phyloP scores from a whole-genome alignment of 1,140 invertebrate genomes.

The Lepidurus couesii region DNA sequence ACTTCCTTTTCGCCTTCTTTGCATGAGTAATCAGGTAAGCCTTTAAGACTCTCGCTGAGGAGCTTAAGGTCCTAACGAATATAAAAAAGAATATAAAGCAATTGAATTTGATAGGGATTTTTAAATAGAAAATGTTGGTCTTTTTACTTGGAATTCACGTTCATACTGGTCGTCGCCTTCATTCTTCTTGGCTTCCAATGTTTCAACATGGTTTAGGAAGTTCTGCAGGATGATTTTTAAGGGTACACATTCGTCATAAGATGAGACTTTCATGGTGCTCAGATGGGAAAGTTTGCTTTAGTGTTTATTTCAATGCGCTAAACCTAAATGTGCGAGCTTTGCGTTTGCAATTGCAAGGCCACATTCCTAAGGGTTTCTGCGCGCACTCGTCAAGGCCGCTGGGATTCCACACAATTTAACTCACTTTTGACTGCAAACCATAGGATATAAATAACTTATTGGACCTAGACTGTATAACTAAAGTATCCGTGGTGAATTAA shows the following conservation, averaged over 20 bases:
- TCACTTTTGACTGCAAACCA: background rate
- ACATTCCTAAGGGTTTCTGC: background rate
- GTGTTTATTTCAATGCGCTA: background rate
- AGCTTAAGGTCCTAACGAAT: constrained; percentile 48
- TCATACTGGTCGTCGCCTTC: constrained; percentile 48
- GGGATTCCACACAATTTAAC: background rate
- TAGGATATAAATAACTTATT: background rate
- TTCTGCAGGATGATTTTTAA: constrained; percentile 48
- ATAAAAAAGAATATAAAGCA: constrained; percentile 35
- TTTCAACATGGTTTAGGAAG: constrained; percentile 52
- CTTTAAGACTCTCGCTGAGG: constrained; percentile 50
- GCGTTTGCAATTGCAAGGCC: background rate
- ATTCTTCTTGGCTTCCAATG: constrained; percentile 45
- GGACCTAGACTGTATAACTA: background rate
- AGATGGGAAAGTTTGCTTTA: background rate
- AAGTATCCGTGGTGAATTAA: background rate
- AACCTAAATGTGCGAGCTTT: background rate
- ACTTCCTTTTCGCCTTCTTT: constrained; percentile 57
- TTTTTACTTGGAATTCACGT: constrained; percentile 50
- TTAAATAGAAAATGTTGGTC: background rate
- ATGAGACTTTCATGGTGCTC: constrained; percentile 24
- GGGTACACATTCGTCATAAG: constrained; percentile 43
- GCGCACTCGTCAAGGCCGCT: background rate
- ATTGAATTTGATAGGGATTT: constrained; percentile 22
- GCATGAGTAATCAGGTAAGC: constrained; percentile 46